These are phyloP conservation scores for Coremacera marginata DNA, from an alignment of 2,888 invertebrate species.

Conservation along the genomic window DNA sequence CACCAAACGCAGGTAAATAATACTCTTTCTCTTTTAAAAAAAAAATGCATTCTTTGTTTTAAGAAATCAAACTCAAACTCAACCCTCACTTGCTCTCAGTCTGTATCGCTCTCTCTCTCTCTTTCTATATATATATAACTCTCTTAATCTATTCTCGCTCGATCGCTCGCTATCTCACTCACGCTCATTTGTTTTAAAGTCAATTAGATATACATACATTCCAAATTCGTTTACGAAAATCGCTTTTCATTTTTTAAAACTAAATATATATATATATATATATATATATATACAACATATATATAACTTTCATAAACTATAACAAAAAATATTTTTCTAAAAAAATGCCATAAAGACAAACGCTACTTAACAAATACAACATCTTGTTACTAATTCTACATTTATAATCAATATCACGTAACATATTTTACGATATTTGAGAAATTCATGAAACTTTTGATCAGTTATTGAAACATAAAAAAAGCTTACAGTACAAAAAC, in stretches of 20 bases:
- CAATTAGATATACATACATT: neutral
- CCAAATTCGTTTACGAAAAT: neutral
- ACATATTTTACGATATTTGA: neutral
- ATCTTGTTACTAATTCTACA: neutral
- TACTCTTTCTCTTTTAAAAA: constrained; percentile 68
- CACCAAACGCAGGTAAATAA: constrained; percentile 79
- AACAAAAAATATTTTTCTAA: neutral
- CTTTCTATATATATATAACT: constrained; percentile 34
- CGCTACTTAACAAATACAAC: constrained; percentile 7
- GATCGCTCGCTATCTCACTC: constrained; percentile 34
- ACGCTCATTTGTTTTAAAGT: neutral
- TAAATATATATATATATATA: neutral
- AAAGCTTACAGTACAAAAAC: constrained; percentile 55
- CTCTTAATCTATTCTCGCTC: constrained; percentile 38
- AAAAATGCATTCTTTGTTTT: constrained; percentile 50
- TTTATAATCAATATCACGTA: neutral
- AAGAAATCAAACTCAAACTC: constrained; percentile 23
- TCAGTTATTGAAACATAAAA: constrained; percentile 14
- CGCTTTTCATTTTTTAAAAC: neutral
- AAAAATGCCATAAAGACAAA: neutral
- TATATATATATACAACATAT: neutral
- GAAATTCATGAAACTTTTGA: neutral
- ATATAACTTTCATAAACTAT: neutral
- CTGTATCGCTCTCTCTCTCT: constrained; percentile 27
- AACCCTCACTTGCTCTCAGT: constrained; percentile 20